Evolutionary conservation across 2,888 invertebrate species (phyloP).

Genomic region (Drosophila mayaguana): DNA sequence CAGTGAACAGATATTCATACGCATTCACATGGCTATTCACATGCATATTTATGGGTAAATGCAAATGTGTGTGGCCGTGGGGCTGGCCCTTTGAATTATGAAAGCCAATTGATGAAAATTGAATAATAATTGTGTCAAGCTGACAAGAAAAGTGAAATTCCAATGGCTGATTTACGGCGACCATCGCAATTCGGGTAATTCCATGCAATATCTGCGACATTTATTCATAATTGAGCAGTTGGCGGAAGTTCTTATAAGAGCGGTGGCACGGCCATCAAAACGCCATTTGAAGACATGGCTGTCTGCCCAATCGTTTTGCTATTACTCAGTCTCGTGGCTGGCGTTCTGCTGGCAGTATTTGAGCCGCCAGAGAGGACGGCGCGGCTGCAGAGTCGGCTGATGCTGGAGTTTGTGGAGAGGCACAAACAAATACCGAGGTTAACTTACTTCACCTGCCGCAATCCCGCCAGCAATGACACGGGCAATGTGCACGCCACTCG

Average conservation of each 20-base stretch:
- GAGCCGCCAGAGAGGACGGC: constrained; percentile 45
- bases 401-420: constrained; percentile 76
- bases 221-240: constrained; percentile 26
- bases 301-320: constrained; percentile 10
- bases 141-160: constrained; percentile 76
- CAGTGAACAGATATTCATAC: constrained; percentile 27
- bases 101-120: constrained; percentile 79
- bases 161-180: constrained; percentile 65
- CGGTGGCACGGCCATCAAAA: constrained; percentile 1
- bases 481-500: constrained; percentile 46
- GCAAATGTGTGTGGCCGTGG: constrained; percentile 4
- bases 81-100: constrained; percentile 66
- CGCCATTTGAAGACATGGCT: constrained; percentile 27
- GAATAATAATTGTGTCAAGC: constrained; percentile 68
- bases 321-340: constrained; percentile 21
- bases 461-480: constrained; percentile 53
- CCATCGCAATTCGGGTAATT: constrained; percentile 48
- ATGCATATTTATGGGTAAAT: constrained; percentile 61
- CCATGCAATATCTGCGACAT: constrained; percentile 39
- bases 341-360: constrained; percentile 1
- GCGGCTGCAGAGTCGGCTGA: constrained; percentile 71
- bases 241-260: constrained; percentile 20
- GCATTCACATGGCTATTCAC: constrained; percentile 36
- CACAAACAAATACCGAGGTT: constrained; percentile 82
- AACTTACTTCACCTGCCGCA: constrained; percentile 82